These are phyloP conservation scores for Aleiodes sp. DNA, from an alignment of 1,140 invertebrate species.

Conservation along the genomic window DNA sequence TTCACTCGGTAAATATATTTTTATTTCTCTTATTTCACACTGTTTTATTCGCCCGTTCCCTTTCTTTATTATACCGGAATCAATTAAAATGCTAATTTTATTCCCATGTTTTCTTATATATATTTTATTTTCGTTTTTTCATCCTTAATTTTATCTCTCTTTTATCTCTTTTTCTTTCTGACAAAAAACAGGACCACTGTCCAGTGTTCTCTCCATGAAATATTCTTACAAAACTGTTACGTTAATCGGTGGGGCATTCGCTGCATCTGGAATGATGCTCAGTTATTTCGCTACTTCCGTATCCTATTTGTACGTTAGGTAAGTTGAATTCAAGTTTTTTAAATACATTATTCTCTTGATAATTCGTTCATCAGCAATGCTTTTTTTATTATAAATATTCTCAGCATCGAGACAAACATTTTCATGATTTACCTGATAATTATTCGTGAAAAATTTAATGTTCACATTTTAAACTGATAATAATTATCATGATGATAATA, in stretches of 20 bases:
- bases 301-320: slow-evolving; percentile 81
- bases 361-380: background rate
- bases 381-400: background rate
- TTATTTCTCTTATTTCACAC: background rate
- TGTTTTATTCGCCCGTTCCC: slow-evolving; percentile 35
- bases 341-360: background rate
- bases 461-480: background rate
- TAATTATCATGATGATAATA: background rate
- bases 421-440: too few relatives aligned
- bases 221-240: slow-evolving; percentile 91
- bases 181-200: slow-evolving; percentile 85
- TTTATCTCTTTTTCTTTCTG: too few relatives aligned
- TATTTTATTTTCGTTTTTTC: slow-evolving; percentile 32
- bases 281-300: slow-evolving; percentile 84
- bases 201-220: slow-evolving; percentile 85
- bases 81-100: slow-evolving; percentile 25
- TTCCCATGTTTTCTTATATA: slow-evolving; percentile 30
- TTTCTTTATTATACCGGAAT: slow-evolving; percentile 27
- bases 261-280: slow-evolving; percentile 83
- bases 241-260: slow-evolving; percentile 81
- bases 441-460: background rate
- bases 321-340: slow-evolving; percentile 41
- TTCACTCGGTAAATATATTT: slow-evolving; percentile 73
- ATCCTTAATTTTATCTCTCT: slow-evolving; percentile 23
- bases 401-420: too few relatives aligned